Base-by-base conservation (phyloP, 1,140 invertebrate species). In the Teleogryllus occipitalis region DNA sequence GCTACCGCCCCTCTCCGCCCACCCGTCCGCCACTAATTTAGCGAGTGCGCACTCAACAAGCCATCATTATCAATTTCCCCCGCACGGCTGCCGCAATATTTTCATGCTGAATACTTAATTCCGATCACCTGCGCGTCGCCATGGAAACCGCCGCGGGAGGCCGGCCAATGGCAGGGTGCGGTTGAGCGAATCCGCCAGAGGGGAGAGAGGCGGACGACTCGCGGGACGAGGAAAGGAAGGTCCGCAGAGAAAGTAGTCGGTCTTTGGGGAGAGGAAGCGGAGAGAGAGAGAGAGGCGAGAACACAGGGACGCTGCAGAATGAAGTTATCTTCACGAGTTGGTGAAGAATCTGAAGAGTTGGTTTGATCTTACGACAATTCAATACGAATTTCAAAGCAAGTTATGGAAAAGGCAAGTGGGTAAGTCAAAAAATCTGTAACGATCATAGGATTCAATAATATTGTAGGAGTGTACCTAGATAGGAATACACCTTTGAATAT, bases 61-160 rank as follows among this genome's bases (percentile, higher is more conserved):
- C 54, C 54, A 65, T 65, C 54, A 65, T 65, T 65, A 65, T 65
- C 54, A 65, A 65, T 65, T 65, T 65, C 54, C 54, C 54, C 54
- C 18, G 10, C 54, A 14, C 54, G 54, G 54, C 54, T 2, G 54
- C 54, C 18, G 54, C 54, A 65, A 65, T 65, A 65, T 65, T 65
- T 65, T 65, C 54, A 65, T 65, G 54, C 10, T 65, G 54, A 65
- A 65, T 65, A 65, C 54, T 65, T 65, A 65, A 65, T 65, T 65
- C 54, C 54, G 54, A 65, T 65, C 54, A 65, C 54, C 54, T 65
- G 10, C 54, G 10, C 54, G 54, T 65, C 18, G 54, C 54, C 54
- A 65, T 14, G 54, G 54, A 14, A 65, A 65, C 54, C 54, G 10
- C 18, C 54, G 10, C 54, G 10, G 54, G 10, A 65, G 54, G 18